phyloP scores from a whole-genome alignment of 2,888 invertebrate species.

The Odontocolon sp. region DNA sequence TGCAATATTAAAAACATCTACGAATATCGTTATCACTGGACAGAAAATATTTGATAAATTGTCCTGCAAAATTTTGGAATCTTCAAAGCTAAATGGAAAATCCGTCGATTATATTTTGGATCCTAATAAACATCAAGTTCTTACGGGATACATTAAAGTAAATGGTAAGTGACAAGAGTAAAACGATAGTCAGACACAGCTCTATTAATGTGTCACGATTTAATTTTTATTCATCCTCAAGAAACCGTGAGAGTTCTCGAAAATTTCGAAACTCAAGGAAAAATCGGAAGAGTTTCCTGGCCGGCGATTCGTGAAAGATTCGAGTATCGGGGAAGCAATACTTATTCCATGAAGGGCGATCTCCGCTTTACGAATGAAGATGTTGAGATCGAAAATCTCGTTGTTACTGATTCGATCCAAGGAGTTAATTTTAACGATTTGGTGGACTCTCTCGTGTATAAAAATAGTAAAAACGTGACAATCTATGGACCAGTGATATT shows the following conservation, averaged over 20 bases:
- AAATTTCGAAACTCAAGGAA: slow-evolving; percentile 64
- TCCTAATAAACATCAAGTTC: slow-evolving; percentile 63
- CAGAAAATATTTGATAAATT: slow-evolving; percentile 64
- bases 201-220: neutral
- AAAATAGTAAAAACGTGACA: slow-evolving; percentile 55
- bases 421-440: slow-evolving; percentile 62
- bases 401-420: slow-evolving; percentile 61
- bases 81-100: slow-evolving; percentile 64
- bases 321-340: slow-evolving; percentile 54
- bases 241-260: slow-evolving; percentile 63
- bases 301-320: slow-evolving; percentile 56
- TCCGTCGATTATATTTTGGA: slow-evolving; percentile 64
- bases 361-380: slow-evolving; percentile 56
- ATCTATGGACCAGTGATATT: slow-evolving; percentile 69
- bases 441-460: slow-evolving; percentile 60
- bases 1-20: slow-evolving; percentile 66
- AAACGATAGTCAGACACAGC: neutral
- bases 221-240: slow-evolving; percentile 41
- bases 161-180: slow-evolving; percentile 62
- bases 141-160: slow-evolving; percentile 67
- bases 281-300: slow-evolving; percentile 62
- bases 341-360: slow-evolving; percentile 59
- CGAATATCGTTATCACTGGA: slow-evolving; percentile 61
- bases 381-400: slow-evolving; percentile 60
- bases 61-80: slow-evolving; percentile 60